Conservation (phyloP, 2,888 invertebrate species). For the Standfussiana lucernea region DNA sequence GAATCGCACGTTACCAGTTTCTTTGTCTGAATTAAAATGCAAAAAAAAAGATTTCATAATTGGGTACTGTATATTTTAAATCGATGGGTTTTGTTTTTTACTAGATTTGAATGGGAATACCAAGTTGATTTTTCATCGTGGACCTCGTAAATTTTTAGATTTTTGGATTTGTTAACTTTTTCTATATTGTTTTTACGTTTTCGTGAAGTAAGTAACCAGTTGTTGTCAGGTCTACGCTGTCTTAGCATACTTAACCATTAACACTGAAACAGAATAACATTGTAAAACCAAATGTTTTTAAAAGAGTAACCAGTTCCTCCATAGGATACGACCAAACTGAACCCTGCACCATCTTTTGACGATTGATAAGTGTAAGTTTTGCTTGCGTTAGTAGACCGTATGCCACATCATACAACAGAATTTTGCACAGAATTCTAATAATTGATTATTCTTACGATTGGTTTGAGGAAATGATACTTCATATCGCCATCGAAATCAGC, state of each 20-base stretch:
- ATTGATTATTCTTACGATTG: background rate
- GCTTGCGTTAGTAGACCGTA: background rate
- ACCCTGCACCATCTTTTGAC: background rate
- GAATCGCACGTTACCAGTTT: constrained; percentile 93
- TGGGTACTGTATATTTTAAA: background rate
- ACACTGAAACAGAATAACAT: background rate
- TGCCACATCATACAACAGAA: background rate
- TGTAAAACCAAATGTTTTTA: background rate
- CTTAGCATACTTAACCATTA: no score
- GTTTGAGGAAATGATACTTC: background rate
- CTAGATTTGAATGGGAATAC: background rate
- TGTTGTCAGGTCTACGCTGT: background rate
- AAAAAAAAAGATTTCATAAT: background rate
- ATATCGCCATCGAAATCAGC: background rate
- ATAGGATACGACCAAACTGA: background rate
- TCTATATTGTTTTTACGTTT: background rate
- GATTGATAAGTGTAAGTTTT: background rate
- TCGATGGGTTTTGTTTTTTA: background rate
- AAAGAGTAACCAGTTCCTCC: background rate
- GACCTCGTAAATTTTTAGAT: background rate
- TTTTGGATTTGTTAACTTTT: background rate
- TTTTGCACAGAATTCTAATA: background rate
- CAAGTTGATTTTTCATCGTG: background rate
- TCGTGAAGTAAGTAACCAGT: background rate
- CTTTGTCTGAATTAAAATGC: constrained; percentile 88